These are phyloP conservation scores for Amniataba percoides DNA, from an alignment of 2,797 vertebrate species.

Conservation along the genomic window DNA sequence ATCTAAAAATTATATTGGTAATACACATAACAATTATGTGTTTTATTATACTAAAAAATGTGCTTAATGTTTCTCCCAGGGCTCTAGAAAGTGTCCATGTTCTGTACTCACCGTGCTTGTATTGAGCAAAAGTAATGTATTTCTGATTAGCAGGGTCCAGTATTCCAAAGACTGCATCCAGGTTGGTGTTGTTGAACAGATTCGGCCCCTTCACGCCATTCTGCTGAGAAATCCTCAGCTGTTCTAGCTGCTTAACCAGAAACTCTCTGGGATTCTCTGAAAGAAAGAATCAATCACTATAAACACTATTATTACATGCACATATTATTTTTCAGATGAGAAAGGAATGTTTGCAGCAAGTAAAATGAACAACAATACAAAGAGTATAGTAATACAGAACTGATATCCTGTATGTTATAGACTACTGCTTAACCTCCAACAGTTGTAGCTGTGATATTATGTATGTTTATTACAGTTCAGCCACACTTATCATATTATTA, in stretches of 20 bases:
- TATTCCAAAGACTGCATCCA: conserved; percentile 78
- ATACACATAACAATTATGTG: neutral
- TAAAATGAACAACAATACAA: neutral
- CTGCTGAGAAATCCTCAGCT: conserved; percentile 65
- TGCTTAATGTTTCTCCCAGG: neutral
- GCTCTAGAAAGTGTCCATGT: neutral
- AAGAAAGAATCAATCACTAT: conserved; percentile 9
- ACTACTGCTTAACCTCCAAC: neutral
- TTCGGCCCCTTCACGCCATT: conserved; percentile 45
- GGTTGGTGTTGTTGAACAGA: conserved; percentile 75
- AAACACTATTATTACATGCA: neutral
- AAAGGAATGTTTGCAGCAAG: neutral
- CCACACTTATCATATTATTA: too few species aligned
- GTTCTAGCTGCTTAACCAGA: conserved; percentile 78
- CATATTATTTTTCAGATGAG: neutral
- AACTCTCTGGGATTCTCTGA: conserved; percentile 81
- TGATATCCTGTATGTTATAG: neutral
- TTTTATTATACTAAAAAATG: neutral
- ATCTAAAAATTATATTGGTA: neutral
- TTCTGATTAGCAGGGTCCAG: conserved; percentile 78
- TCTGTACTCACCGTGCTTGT: conserved; percentile 78
- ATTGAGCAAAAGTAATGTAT: conserved; percentile 77
- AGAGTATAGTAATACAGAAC: neutral
- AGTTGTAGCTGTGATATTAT: neutral
- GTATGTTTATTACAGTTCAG: neutral